Conservation (phyloP, 2,888 invertebrate species). For the Netelia virgata region DNA sequence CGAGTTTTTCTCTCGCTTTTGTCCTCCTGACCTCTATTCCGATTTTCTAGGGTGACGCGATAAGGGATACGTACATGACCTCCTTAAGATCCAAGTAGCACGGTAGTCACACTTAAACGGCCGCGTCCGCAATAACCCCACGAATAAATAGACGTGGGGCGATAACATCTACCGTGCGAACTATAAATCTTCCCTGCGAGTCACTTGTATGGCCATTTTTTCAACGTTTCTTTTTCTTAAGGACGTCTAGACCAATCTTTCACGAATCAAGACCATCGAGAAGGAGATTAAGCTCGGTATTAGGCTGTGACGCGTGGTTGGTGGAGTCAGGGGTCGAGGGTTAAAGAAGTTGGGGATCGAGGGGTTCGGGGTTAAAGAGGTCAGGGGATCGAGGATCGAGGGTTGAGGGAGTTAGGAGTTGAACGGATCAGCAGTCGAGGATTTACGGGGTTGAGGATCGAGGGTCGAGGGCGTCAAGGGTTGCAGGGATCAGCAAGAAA, state of each 20-base stretch:
- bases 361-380: too few relatives aligned
- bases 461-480: too few relatives aligned
- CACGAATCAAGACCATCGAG: background rate
- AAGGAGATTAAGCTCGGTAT: background rate
- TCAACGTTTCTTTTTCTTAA: background rate
- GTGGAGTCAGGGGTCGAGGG: too few relatives aligned
- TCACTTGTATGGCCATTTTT: background rate
- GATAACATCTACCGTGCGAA: constrained; percentile 21
- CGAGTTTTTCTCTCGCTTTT: constrained; percentile 13
- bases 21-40: constrained; percentile 56
- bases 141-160: constrained; percentile 44
- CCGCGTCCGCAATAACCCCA: constrained; percentile 23
- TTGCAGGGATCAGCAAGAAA: too few relatives aligned
- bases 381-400: too few relatives aligned
- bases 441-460: too few relatives aligned
- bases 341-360: too few relatives aligned
- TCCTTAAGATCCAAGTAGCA: constrained; percentile 58
- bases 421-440: too few relatives aligned
- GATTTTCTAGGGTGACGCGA: constrained; percentile 58
- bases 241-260: too few relatives aligned
- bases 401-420: too few relatives aligned
- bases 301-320: background rate
- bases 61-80: constrained; percentile 62
- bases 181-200: background rate
- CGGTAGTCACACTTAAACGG: constrained; percentile 43